phyloP scores from a whole-genome alignment of 2,888 invertebrate species.

The Acanthopleura granulata region DNA sequence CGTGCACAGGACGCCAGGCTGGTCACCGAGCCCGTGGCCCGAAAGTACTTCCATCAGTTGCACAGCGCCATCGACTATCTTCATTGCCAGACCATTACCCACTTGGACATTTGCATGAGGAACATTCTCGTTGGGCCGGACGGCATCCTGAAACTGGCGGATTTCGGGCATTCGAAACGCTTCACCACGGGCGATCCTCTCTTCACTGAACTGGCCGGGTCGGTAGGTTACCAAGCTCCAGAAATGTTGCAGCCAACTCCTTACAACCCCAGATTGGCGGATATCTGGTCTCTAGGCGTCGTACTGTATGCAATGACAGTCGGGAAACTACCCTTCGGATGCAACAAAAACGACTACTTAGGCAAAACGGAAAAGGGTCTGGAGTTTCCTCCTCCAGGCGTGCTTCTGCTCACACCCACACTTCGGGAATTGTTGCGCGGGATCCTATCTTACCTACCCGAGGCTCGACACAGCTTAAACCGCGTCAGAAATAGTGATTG shows the following conservation, averaged over 20 bases:
- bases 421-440: conserved; percentile 52
- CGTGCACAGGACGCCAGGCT: conserved; percentile 51
- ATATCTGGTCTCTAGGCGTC: conserved; percentile 60
- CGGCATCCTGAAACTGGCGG: conserved; percentile 54
- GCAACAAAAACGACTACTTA: conserved; percentile 45
- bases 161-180: conserved; percentile 55
- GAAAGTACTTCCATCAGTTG: conserved; percentile 54
- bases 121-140: conserved; percentile 55
- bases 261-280: conserved; percentile 54
- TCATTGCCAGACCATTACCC: conserved; percentile 48
- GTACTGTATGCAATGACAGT: conserved; percentile 56
- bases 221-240: conserved; percentile 53
- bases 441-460: conserved; percentile 48
- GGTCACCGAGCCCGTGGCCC: conserved; percentile 53
- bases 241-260: conserved; percentile 49
- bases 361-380: conserved; percentile 40
- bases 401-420: conserved; percentile 39
- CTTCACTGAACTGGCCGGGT: conserved; percentile 44
- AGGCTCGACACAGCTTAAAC: conserved; percentile 49
- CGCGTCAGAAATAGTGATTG: conserved; percentile 46
- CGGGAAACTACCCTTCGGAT: conserved; percentile 52
- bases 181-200: conserved; percentile 44
- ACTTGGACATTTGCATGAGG: conserved; percentile 58
- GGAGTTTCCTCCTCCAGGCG: conserved; percentile 38
- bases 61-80: conserved; percentile 52